phyloP scores from a whole-genome alignment of 37 sponge, comb jelly and placozoan genomes.

The Amphimedon queenslandica region DNA sequence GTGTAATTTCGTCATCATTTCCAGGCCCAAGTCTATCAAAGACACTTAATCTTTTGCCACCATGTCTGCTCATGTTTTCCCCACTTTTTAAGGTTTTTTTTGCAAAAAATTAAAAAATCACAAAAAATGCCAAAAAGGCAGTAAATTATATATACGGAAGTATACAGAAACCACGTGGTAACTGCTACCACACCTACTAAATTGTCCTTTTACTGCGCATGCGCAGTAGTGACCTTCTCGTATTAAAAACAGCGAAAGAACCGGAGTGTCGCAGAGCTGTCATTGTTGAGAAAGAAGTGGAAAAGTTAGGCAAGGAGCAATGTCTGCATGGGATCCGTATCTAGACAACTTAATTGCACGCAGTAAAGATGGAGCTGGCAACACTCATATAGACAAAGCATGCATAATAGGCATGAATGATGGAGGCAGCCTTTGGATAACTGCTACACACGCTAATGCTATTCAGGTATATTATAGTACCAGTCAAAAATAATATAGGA shows the following conservation, averaged over 20 bases:
- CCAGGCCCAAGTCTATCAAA: constrained; percentile 80
- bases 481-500: no score
- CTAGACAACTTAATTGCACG: constrained; percentile 39
- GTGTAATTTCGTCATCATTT: constrained; percentile 17
- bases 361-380: constrained; percentile 18
- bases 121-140: background rate
- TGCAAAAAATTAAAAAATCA: background rate
- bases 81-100: no score
- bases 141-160: background rate
- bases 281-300: background rate
- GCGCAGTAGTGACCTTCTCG: no score
- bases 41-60: constrained; percentile 57
- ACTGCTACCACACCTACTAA: background rate
- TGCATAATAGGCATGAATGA: constrained; percentile 53
- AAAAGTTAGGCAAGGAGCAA: background rate
- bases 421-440: no score
- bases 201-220: no score
- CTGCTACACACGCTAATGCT: constrained; percentile 39
- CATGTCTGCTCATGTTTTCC: constrained; percentile 15
- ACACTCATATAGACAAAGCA: constrained; percentile 18
- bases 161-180: background rate
- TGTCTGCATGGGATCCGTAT: constrained; percentile 45
- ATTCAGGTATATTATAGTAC: constrained; percentile 58
- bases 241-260: background rate
- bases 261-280: background rate